Percentiles rank a stretch among this genome's conserved stretches.
Evolutionary conservation across 2,797 vertebrate genomes (phyloP).

Genomic region (Typhlichthys subterraneus): DNA sequence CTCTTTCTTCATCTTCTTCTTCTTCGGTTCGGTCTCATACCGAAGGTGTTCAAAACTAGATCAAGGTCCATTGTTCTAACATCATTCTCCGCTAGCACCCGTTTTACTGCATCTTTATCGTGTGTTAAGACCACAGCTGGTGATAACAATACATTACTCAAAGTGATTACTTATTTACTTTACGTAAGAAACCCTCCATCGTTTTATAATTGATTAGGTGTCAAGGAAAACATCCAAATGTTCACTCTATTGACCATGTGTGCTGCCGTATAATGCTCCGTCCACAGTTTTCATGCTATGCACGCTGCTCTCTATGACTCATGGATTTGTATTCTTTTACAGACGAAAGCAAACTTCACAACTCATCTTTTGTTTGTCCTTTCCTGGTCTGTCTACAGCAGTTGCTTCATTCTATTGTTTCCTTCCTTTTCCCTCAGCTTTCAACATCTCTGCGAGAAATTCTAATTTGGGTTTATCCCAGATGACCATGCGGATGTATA

Average conservation of each 20-base stretch:
- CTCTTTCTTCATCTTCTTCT: too few species aligned
- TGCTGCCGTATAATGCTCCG: slow-evolving; percentile 17
- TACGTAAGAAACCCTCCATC: too few species aligned
- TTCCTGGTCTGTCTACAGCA: slow-evolving; percentile 4
- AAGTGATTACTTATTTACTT: too few species aligned
- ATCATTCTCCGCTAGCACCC: too few species aligned
- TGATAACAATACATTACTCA: too few species aligned
- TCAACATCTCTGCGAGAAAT: slow-evolving; percentile 34
- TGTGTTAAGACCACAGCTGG: too few species aligned
- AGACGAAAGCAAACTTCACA: slow-evolving; percentile 7
- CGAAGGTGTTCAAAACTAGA: too few species aligned
- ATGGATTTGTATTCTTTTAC: slow-evolving; percentile 14
- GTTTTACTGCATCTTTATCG: too few species aligned
- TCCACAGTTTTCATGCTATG: slow-evolving; percentile 30
- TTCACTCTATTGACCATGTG: slow-evolving; percentile 29
- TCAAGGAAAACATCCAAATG: slow-evolving; percentile 28
- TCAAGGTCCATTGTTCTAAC: too few species aligned
- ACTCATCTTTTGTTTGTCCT: slow-evolving; percentile 12
- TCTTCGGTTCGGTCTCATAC: too few species aligned
- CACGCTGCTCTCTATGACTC: slow-evolving; percentile 7
- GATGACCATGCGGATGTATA: slow-evolving; percentile 48
- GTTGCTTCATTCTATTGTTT: background rate
- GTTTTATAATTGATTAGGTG: slow-evolving; percentile 22
- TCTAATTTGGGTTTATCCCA: slow-evolving; percentile 53
- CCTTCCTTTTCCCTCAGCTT: slow-evolving; percentile 10